These are phyloP conservation scores for Chaenocephalus aceratus DNA, from an alignment of 2,113 vertebrate species.

Conservation along the genomic window DNA sequence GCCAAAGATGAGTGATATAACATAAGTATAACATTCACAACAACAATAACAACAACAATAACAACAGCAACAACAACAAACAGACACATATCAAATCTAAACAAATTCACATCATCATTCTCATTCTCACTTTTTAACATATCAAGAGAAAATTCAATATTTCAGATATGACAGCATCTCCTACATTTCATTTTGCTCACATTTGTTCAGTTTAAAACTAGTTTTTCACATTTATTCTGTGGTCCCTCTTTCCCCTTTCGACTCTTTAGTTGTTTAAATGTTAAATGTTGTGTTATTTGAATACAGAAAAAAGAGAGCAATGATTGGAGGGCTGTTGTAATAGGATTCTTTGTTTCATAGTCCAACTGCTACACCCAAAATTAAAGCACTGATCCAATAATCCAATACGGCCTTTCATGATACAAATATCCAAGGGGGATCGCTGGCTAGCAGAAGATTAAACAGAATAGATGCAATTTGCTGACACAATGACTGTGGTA, in stretches of 20 bases:
- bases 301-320: background rate
- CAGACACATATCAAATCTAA: no score
- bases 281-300: background rate
- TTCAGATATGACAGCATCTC: no score
- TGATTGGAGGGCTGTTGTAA: background rate
- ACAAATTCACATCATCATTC: no score
- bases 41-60: no score
- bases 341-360: background rate
- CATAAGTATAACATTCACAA: no score
- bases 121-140: no score
- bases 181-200: background rate
- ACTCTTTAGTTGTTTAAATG: background rate
- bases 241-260: background rate
- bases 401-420: conserved; percentile 2
- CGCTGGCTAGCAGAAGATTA: background rate
- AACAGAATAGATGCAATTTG: conserved; percentile 13
- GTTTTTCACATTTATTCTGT: background rate
- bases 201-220: background rate
- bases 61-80: no score
- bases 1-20: no score
- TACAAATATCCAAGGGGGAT: background rate
- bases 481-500: conserved; percentile 48
- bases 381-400: conserved; percentile 18
- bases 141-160: no score
- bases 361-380: conserved; percentile 26